phyloP scores from a whole-genome alignment of 2,888 invertebrate genomes.

The Mythimna loreyi region DNA sequence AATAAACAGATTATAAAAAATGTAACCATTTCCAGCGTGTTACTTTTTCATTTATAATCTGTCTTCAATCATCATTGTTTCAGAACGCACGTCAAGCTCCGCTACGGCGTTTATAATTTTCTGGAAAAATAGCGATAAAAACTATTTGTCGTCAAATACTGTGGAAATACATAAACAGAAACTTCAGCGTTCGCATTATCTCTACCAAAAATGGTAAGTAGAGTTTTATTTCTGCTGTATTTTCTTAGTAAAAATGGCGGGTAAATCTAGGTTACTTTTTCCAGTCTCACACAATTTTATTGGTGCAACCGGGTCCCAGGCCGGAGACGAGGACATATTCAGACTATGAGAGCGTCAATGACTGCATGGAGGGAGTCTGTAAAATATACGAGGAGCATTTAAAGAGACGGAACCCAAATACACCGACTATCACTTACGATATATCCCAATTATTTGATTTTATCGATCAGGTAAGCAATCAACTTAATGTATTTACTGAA shows the following conservation, averaged over 20 bases:
- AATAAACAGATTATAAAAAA: background rate
- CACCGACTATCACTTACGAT: slow-evolving; percentile 99
- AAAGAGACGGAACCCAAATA: slow-evolving; percentile 98
- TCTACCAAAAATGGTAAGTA: slow-evolving; percentile 62
- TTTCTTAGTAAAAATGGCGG: slow-evolving; percentile 60
- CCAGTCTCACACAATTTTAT: slow-evolving; percentile 98
- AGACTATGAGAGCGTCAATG: slow-evolving; percentile 99
- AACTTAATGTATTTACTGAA: background rate
- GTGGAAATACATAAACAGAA: slow-evolving; percentile 1
- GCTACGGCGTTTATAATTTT: slow-evolving; percentile 44
- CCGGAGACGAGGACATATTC: slow-evolving; percentile 99
- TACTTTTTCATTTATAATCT: slow-evolving; percentile 19
- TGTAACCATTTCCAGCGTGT: background rate
- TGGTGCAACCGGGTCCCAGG: slow-evolving; percentile 98
- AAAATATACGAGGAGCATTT: slow-evolving; percentile 99
- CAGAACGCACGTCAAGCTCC: slow-evolving; percentile 56
- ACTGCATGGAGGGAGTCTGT: slow-evolving; percentile 99
- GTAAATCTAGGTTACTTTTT: slow-evolving; percentile 77
- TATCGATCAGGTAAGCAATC: slow-evolving; percentile 94
- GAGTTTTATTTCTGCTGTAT: slow-evolving; percentile 23
- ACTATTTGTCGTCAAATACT: slow-evolving; percentile 10
- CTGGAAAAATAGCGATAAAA: slow-evolving; percentile 19
- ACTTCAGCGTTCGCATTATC: slow-evolving; percentile 25
- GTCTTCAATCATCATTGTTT: slow-evolving; percentile 18
- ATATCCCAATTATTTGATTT: slow-evolving; percentile 99